phyloP scores from a whole-genome alignment of 2,113 vertebrate genomes.

The Ciconia stormi region DNA sequence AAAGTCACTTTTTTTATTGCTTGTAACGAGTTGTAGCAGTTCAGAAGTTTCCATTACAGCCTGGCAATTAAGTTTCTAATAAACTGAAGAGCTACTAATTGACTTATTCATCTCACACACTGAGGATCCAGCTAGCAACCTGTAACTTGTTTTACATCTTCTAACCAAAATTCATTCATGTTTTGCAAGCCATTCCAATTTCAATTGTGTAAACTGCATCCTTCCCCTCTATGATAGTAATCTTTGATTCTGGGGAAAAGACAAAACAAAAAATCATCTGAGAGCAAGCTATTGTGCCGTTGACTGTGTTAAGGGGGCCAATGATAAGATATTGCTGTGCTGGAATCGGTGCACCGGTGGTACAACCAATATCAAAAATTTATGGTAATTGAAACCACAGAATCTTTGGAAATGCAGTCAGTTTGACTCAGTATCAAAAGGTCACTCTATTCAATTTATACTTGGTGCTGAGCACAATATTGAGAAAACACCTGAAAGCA shows the following conservation, averaged over 20 bases:
- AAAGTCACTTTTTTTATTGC: conserved; percentile 45
- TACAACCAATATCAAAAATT: conserved; percentile 77
- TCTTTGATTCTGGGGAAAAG: conserved; percentile 56
- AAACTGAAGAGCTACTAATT: conserved; percentile 71
- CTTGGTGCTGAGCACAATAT: conserved; percentile 75
- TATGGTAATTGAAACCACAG: conserved; percentile 86
- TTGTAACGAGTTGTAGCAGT: conserved; percentile 65
- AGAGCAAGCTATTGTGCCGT: not conserved
- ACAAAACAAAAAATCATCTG: not conserved
- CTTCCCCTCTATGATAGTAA: conserved; percentile 43
- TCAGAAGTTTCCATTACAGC: conserved; percentile 72
- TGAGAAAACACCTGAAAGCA: conserved; percentile 86
- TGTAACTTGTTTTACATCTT: conserved; percentile 44
- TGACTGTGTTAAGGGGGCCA: conserved; percentile 34
- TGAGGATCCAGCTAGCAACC: conserved; percentile 34
- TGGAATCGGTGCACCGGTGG: conserved; percentile 31
- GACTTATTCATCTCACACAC: conserved; percentile 59
- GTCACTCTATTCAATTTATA: conserved; percentile 89
- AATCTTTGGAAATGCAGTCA: conserved; percentile 87
- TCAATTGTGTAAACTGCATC: conserved; percentile 42
- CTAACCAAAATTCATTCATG: conserved; percentile 44
- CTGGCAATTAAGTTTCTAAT: conserved; percentile 72
- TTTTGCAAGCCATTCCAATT: conserved; percentile 53
- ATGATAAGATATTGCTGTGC: conserved; percentile 56
- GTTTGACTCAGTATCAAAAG: conserved; percentile 86